Percentiles rank a stretch among this genome's conserved stretches.
phyloP scores from a whole-genome alignment of 2,888 invertebrate species.

The Sinelater perroti region DNA sequence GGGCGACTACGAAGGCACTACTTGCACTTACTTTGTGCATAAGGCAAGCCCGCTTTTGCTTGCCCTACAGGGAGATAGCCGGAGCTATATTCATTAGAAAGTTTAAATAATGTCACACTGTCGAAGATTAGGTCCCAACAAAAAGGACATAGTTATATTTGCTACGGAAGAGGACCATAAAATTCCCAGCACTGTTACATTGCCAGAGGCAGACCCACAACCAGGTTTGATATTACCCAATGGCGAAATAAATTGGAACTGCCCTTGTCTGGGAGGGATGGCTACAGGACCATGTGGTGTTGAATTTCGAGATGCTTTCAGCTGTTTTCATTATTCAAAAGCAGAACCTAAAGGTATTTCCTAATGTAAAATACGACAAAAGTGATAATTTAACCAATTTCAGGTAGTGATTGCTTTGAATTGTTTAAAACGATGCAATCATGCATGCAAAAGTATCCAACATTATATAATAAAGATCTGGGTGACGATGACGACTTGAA shows the following conservation, averaged over 20 bases:
- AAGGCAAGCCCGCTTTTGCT: slow-evolving; percentile 63
- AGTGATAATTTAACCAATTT: slow-evolving; percentile 37
- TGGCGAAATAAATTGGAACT: slow-evolving; percentile 96
- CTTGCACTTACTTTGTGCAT: slow-evolving; percentile 65
- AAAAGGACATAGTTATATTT: slow-evolving; percentile 86
- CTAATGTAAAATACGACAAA: no score
- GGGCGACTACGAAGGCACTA: slow-evolving; percentile 60
- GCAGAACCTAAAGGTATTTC: slow-evolving; percentile 90
- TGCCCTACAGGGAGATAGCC: slow-evolving; percentile 57
- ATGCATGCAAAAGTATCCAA: slow-evolving; percentile 89
- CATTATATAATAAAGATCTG: slow-evolving; percentile 80
- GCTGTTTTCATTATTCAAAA: slow-evolving; percentile 92
- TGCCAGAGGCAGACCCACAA: slow-evolving; percentile 78
- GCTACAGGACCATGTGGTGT: slow-evolving; percentile 95
- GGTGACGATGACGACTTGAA: slow-evolving; percentile 68
- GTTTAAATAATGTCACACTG: slow-evolving; percentile 60
- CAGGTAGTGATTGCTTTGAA: slow-evolving; percentile 85
- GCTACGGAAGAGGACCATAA: slow-evolving; percentile 82
- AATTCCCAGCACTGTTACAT: slow-evolving; percentile 72
- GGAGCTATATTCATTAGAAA: slow-evolving; percentile 53
- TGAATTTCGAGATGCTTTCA: slow-evolving; percentile 92
- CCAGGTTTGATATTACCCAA: slow-evolving; percentile 84
- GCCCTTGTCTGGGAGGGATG: slow-evolving; percentile 97
- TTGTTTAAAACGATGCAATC: slow-evolving; percentile 89
- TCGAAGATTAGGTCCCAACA: slow-evolving; percentile 62